A percentile compares a stretch with the other conserved stretches of the same genome.
These are phyloP conservation scores for Portunus trituberculatus DNA, from an alignment of 1,140 invertebrate species.

Conservation along the genomic window DNA sequence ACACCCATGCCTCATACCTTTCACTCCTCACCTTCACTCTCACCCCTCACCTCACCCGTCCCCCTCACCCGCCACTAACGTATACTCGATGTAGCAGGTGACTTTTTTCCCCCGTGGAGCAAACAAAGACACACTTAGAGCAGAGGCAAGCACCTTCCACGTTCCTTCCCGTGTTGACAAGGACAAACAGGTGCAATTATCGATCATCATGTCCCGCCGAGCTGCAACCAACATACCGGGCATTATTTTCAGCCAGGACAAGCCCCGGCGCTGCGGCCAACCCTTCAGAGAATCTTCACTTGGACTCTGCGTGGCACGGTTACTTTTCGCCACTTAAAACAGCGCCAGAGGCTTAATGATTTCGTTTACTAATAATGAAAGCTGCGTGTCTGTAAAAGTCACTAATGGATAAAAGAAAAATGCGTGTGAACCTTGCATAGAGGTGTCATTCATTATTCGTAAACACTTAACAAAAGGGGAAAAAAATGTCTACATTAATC, in stretches of 20 bases:
- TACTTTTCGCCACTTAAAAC: no score
- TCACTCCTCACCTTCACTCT: no score
- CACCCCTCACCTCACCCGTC: no score
- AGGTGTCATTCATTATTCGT: no score
- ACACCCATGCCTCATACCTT: background rate
- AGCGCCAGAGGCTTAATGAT: no score
- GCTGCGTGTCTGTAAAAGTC: no score
- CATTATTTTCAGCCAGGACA: slow-evolving; percentile 2
- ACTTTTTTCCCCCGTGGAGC: background rate
- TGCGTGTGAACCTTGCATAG: no score
- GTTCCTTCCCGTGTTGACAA: background rate
- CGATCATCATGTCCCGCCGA: background rate
- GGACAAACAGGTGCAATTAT: slow-evolving; percentile 22
- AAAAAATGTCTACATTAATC: no score
- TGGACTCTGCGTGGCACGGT: no score
- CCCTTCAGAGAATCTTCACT: background rate
- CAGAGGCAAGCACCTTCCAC: background rate
- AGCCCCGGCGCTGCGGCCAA: background rate
- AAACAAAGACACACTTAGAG: slow-evolving; percentile 8
- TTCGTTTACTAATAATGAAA: no score
- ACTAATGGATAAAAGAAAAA: no score
- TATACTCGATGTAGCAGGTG: background rate
- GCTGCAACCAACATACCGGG: background rate
- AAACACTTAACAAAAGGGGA: no score
- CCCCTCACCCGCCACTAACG: background rate